These are phyloP conservation scores for Hoplias malabaricus DNA, from an alignment of 2,113 vertebrate genomes.

Conservation along the genomic window DNA sequence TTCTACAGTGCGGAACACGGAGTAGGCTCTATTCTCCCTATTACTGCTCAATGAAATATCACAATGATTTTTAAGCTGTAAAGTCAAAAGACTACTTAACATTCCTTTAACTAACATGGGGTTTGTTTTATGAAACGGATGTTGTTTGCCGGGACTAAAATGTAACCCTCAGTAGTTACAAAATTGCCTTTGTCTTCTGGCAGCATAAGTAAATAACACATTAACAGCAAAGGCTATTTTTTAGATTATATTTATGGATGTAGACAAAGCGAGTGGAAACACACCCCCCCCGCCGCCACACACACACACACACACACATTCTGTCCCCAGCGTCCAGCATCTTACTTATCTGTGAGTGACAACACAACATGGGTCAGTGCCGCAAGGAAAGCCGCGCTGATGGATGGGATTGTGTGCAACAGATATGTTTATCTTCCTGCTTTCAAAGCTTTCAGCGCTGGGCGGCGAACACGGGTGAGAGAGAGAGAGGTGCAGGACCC, in stretches of 20 bases:
- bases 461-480: constrained; percentile 71
- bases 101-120: no score
- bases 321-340: constrained; percentile 47
- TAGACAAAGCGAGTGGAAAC: neutral
- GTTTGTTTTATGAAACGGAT: no score
- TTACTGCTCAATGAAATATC: no score
- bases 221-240: constrained; percentile 14
- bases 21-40: no score
- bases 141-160: constrained; percentile 33
- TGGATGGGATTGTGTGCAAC: constrained; percentile 74
- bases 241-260: neutral
- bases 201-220: constrained; percentile 19
- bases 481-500: constrained; percentile 80
- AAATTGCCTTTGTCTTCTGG: constrained; percentile 7
- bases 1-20: no score
- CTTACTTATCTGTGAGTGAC: constrained; percentile 70
- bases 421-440: constrained; percentile 80
- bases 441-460: constrained; percentile 75
- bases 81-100: no score
- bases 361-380: constrained; percentile 69
- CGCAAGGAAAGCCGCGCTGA: constrained; percentile 71
- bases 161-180: constrained; percentile 29
- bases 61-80: no score
- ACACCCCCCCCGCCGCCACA: constrained; percentile 1
- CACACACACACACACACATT: constrained; percentile 31